A percentile compares a stretch with the other conserved stretches of the same genome.
Evolutionary conservation across 2,797 vertebrate genomes (phyloP).

Genomic region (Parauchenoglanis punctatus): DNA sequence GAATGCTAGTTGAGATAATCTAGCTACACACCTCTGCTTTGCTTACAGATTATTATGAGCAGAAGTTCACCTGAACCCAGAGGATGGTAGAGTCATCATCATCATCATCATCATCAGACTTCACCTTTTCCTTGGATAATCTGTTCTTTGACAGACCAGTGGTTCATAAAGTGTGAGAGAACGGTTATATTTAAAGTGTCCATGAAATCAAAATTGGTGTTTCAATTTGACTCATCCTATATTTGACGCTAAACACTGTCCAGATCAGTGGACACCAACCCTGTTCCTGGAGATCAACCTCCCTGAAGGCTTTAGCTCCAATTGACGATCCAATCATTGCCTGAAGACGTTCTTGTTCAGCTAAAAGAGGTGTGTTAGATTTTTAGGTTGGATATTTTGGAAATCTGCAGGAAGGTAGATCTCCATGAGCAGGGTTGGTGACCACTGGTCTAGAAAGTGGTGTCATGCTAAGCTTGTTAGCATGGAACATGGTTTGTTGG

Average conservation of each 20-base stretch:
- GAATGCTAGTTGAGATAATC: neutral
- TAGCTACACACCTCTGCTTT: neutral
- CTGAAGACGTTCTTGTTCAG: no score
- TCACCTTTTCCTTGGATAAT: slow-evolving; percentile 76
- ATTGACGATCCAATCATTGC: no score
- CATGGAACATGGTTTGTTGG: neutral
- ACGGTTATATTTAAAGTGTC: neutral
- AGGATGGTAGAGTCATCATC: slow-evolving; percentile 78
- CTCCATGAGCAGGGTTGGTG: no score
- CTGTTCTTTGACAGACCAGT: slow-evolving; percentile 85
- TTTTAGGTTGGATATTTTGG: no score
- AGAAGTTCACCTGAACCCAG: slow-evolving; percentile 45
- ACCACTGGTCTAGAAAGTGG: neutral
- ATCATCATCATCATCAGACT: slow-evolving; percentile 73
- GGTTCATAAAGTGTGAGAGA: slow-evolving; percentile 82
- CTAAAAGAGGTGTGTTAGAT: no score
- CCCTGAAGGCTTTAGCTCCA: no score
- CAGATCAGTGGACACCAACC: neutral
- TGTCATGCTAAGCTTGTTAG: neutral
- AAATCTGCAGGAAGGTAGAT: no score
- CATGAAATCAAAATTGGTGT: neutral
- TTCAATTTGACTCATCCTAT: neutral
- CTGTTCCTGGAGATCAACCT: no score
- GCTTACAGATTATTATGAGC: neutral
- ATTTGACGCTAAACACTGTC: neutral